A percentile compares a stretch with the other conserved stretches of the same genome.
These are phyloP conservation scores for Acanthisitta chloris DNA, from an alignment of 2,113 vertebrate species.

Conservation along the genomic window DNA sequence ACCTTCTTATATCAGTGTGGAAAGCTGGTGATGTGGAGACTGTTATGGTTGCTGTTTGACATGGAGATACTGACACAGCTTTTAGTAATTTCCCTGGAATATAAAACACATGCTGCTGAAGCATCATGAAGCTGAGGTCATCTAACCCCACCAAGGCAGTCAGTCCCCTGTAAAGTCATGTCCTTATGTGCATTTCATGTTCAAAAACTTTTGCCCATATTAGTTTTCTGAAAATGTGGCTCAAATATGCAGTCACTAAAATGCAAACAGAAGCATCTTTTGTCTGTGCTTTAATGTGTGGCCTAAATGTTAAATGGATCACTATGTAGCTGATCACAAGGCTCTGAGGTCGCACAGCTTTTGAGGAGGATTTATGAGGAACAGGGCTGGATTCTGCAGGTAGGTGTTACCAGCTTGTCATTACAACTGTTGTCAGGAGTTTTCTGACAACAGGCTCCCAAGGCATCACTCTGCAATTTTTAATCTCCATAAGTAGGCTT, in stretches of 20 bases:
- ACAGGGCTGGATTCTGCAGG: neutral
- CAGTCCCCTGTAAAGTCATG: neutral
- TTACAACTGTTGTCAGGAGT: neutral
- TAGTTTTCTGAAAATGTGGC: neutral
- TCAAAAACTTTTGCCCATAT: neutral
- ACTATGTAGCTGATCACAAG: neutral
- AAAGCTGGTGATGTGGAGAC: neutral
- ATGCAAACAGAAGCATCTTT: neutral
- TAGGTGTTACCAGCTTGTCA: neutral
- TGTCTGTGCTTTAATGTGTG: neutral
- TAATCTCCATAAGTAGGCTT: neutral
- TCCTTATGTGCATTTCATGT: neutral
- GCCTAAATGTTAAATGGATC: neutral
- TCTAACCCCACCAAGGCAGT: neutral
- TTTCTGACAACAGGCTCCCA: neutral
- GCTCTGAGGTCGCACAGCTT: neutral
- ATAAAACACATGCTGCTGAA: neutral
- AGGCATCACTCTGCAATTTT: neutral
- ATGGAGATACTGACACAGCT: neutral
- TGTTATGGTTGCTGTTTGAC: neutral
- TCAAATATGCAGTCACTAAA: neutral
- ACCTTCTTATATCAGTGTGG: neutral
- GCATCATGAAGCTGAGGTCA: neutral
- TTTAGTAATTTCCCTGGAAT: neutral
- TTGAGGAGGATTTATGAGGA: neutral